Base-by-base conservation (phyloP, 2,888 invertebrate genomes). In the Stenotaenia linearis region DNA sequence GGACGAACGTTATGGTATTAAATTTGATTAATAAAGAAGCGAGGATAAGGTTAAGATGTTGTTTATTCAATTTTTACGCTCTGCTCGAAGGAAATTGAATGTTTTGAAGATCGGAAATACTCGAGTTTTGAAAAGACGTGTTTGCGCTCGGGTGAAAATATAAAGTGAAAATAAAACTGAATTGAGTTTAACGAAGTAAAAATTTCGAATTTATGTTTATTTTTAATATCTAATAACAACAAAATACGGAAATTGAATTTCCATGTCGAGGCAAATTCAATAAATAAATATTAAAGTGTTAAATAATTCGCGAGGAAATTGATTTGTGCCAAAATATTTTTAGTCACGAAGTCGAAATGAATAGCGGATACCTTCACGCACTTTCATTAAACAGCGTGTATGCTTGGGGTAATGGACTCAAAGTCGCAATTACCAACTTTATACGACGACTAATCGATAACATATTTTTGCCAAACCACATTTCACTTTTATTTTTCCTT, bases 321-420 rank as follows among this genome's bases (percentile, higher is more conserved):
- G 50, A 50, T 50, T 50, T 50, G 3, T 18, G 18, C 5, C 18
- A 18, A 50, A 50, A 69, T 69, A 69, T 69, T 69, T 69, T 7
- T 61, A 25, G 69, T 28, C 69, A 28, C 23, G 69, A 28, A 28
- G 69, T 25, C 69, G 15, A 28, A 69, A 28, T 25, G 69, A 69
- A 28, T 69, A 18, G 28, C 28, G 69, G 69, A 69, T 69, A 69
- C 69, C 25, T 69, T 28, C 69, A 69, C 69, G 69, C 69, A 69
- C 69, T n/a, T 69, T 69, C 69, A 69, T 69, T 69, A 69, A 69
- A 23, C 69, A n/a, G 69, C 25, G 56, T 56, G 56, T 56, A 3
- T 25, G 69, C 1, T 69, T 10, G 25, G 45, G 10, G 69, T 69
- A 69, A 69, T 69, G 69, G 69, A 28, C 69, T 12, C 28, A 23